Evolutionary conservation across 2,113 vertebrate species (phyloP), one percentile per base, ranked within the genome.

Genomic region (Desmodus rotundus): DNA sequence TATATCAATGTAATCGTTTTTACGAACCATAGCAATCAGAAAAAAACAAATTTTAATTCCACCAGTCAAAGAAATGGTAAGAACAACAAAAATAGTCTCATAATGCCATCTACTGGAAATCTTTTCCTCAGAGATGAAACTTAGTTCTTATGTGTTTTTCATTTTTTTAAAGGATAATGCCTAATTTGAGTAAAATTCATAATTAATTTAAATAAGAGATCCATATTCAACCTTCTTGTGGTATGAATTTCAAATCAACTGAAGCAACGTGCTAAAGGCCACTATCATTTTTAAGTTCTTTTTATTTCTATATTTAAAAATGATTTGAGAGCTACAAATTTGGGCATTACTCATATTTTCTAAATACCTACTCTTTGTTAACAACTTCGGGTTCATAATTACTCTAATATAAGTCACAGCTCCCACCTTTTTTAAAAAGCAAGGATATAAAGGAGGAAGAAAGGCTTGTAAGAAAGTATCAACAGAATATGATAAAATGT

Each of bases 101-200:
- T 58, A 96, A 96, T 97, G 98, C 98, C 98, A 98, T 96, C 98
- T 98, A 95, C 97, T 98, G 98, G 98, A 98, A 97, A 41, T 95
- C 93, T 96, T 96, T 33, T 89, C 87, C 22, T 82, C 38, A 52
- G 94, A 93, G 74, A 97, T 93, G 41, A 96, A 94, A 26, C 78
- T 94, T 74, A 95, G 33, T 45, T 24, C 0, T 96, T 20, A 70
- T 31, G 33, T 52, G 31, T 74, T 54, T 84, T 63, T 87, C 16
- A 4, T 38, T 50, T 77, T 58, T 61, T 54, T 33, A 28, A 92
- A 94, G 54, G 31, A 50, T 7, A 84, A 16, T 45, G 10, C 24
- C 82, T 95, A 58, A 68, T 80, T 58, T 70, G 10, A 88, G 77
- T 47, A 33, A 96, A 90, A 94, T 41, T 91, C 36, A n/a, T 70